Base-by-base conservation (phyloP, 2,113 vertebrate genomes). In the Peromyscus maniculatus region DNA sequence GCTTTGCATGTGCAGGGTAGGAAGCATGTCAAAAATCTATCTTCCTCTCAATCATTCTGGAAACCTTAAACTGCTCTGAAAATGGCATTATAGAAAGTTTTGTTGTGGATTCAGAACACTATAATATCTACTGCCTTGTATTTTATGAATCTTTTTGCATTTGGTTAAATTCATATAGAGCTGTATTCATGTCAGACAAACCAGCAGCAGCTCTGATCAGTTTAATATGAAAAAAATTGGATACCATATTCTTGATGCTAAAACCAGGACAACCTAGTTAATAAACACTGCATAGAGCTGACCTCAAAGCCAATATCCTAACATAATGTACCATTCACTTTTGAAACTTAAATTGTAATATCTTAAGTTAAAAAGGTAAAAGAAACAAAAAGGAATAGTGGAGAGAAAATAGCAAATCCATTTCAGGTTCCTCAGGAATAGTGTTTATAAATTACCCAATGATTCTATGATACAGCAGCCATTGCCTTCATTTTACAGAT, bases 111-210 rank as follows among this genome's bases (percentile, higher is more conserved):
- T 62, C 36, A 82, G 46, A 43, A 75, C 15, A 66, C 9, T 66
- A 1, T 33, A 67, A 43, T 15, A 87, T 49, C 26, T 49, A 59
- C 12, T 75, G 43, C 3, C 21, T 89, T 94, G 31, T 5, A 74
- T 39, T 96, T 97, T 94, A 89, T 91, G 66, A 97, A 77, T 64
- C 13, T 21, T 77, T 11, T 88, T 95, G 88, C 31, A 93, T n/a
- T 93, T 94, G 31, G 21, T 89, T 95, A 94, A 79, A 92, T 96
- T 87, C 82, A 36, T 95, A 87, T 87, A 36, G 52, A 74, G n/a
- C 78, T 90, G 19, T 49, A 11, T 93, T 97, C 36, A 67, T 74
- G 39, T 92, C 33, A 96, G 36, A 33, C 33, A 91, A 26, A 86
- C 15, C 17, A 24, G 93, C 88, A 91, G 49, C 28, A 75, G 90